Base-by-base conservation (phyloP, 2,797 vertebrate genomes). In the Nyctalus aviator region DNA sequence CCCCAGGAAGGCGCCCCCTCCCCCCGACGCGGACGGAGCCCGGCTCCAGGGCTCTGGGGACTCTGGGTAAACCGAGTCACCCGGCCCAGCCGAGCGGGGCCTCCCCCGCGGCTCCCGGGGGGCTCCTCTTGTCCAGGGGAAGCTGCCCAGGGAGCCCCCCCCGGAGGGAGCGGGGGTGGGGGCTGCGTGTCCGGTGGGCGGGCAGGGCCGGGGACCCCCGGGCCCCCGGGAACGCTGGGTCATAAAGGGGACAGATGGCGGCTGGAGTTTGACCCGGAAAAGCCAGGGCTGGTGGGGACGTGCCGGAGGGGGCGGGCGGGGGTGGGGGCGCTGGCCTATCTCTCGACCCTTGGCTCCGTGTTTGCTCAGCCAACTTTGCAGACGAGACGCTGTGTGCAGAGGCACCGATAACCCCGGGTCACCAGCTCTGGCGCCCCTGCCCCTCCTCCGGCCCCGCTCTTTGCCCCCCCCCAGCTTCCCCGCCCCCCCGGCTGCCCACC, bases 281-380 rank as follows among this genome's bases (percentile, higher is more conserved):
- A 76, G 55, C 73, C 41, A 41, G 76, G 20, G 30, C 48, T 2
- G 27, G 7, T 8, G 6, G 32, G 44, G 71, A 2, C 8, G 27
- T 8, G 41, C 32, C 14, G 8, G 48, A 78, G 75, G 82, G 48
- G 88, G 88, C 46, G 2, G 2, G 57, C 18, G 50, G 55, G 1
- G 46, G 46, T 23, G 55, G 57, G 57, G 57, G 23, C 23, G 1
- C 57, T 8, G 57, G 12, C 48, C 0, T 12, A 6, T 69, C 59
- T 30, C 81, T 35, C 78, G 88, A 94, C 93, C 93, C 93, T 83
- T 50, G 82, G 68, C 94, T 44, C 79, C 37, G 11, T 46, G 44
- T 94, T 92, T 94, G 94, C 90, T 92, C 86, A 92, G 91, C 89
- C 77, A 90, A 88, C 78, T 95, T 92, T 94, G 90, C 82, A 46